Base-by-base conservation (phyloP, 2,797 vertebrate species). In the Sebastolobus altivelis region DNA sequence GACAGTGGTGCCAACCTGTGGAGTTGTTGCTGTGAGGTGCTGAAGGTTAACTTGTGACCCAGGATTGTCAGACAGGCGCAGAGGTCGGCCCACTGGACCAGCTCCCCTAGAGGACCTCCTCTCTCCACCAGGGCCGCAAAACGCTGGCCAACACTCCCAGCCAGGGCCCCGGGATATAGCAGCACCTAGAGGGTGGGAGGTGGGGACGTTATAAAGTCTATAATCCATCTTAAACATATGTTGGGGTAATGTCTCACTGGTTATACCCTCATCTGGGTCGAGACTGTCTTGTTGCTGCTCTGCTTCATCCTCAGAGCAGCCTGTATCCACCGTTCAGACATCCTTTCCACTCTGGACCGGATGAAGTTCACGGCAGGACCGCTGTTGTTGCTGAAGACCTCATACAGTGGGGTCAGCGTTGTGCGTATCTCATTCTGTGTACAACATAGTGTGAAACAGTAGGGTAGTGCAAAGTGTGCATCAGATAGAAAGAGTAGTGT, bases 81-180 rank as follows among this genome's bases (percentile, higher is more conserved):
- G 62, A 95, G 91, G 85, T 96, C 95, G 2, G 95, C 94, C 95
- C 95, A 96, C 86, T 96, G 95, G 58, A 96, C 95, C 84, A 96
- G 90, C 83, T 96, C 95, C 18, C 95, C 95, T 0, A 95, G 84
- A 37, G 95, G 95, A 63, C 95, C 95, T 2, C 95, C 95, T 75
- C 65, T 84, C 14, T 94, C 89, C 83, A 95, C 92, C 90, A 94
- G 94, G 46, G 92, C 83, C 60, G 90, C 91, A 62, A 95, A 95
- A 43, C n/a, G 79, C 82, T 91, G 92, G 29, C 94, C 95, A 5
- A 58, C 85, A 11, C 31, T 77, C 13, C 94, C 95, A 11, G 93
- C 84, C 37, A 96, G 81, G 9, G 92, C 88, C 1, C 95, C 95
- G 0, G 91, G 94, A 76, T 94, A 94, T 54, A 96, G 90, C 76